phyloP scores from a whole-genome alignment of 2,113 vertebrate species.

The Cnemophilus loriae region DNA sequence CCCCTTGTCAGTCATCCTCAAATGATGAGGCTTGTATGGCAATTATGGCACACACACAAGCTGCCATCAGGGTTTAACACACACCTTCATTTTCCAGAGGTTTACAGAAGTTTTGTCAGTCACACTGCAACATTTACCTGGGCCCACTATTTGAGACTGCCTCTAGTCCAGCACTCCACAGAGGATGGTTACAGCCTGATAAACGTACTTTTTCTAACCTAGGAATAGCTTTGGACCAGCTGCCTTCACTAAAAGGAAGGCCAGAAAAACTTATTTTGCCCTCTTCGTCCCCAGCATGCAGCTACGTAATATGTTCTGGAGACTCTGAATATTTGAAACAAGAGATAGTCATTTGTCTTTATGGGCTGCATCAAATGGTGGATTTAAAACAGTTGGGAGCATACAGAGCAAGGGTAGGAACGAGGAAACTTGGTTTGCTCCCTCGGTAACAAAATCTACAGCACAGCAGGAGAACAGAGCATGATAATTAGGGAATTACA shows the following conservation, averaged over 20 bases:
- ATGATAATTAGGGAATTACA: conserved; percentile 78
- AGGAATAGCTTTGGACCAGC: not conserved
- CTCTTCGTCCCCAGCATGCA: not conserved
- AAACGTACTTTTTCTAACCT: not conserved
- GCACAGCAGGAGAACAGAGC: conserved; percentile 73
- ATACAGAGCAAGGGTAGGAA: not conserved
- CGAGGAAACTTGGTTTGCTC: conserved; percentile 42
- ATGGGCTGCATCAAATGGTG: conserved; percentile 54
- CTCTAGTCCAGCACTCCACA: not conserved
- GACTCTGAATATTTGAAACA: not conserved
- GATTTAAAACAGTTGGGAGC: conserved; percentile 50
- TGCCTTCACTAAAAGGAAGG: not conserved
- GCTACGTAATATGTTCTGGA: not conserved
- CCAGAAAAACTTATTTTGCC: not conserved
- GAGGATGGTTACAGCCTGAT: not conserved
- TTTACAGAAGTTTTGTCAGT: not conserved
- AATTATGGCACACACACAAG: not conserved
- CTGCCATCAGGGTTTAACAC: not conserved
- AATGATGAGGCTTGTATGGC: not conserved
- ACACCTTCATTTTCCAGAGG: not conserved
- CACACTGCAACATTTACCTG: not conserved
- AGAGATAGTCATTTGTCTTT: conserved; percentile 34
- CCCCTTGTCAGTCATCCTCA: not conserved
- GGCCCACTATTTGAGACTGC: not conserved
- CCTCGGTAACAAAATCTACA: conserved; percentile 73